Base-by-base conservation (phyloP, 2,113 vertebrate species). In the Ranitomeya variabilis region DNA sequence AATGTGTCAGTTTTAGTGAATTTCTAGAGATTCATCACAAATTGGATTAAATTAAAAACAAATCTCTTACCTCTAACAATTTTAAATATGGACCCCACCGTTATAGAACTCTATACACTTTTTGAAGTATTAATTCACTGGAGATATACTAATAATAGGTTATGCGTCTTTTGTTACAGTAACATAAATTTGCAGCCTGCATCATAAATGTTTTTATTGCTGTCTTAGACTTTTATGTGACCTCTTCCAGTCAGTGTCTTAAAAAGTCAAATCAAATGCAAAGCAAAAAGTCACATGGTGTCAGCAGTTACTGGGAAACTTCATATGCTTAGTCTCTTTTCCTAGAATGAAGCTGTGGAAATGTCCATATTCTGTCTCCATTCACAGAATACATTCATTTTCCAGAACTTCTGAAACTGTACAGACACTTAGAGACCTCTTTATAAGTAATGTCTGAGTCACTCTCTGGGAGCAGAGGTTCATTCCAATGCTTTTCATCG, bases 341-440 rank as follows among this genome's bases (percentile, higher is more conserved):
- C 26, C 57, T 62, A 60, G 79, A 81, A 60, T 60, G 37, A 37
- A 31, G 57, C 79, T 62, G 23, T 81, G 79, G 79, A 62, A 81
- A 81, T 81, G 26, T 19, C 26, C 26, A 19, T 62, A 81, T 16
- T 60, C 23, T 59, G 57, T 62, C 26, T 19, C 57, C 26, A 14
- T 54, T 78, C 19, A 54, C 45, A n/a, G 76, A 31, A 14, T 57
- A 26, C 78, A 80, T 80, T 57, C 21, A 15, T 55, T 80, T 59
- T 80, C 78, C n/a, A 80, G 78, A 60, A 59, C 52, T 31, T 80
- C 57, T 80, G 10, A 26, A 55, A 80, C 23, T 60, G 11, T 80
- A 16, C 54, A 80, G 12, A 59, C 55, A 80, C 54, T 31, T 59
- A 57, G 60, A 59, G 13, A 59, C 15, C 55, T 59, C 54, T 80